A percentile compares a stretch with the other conserved stretches of the same genome.
Conservation (phyloP, 2,888 invertebrate species). For the Cheilosia urbana region DNA sequence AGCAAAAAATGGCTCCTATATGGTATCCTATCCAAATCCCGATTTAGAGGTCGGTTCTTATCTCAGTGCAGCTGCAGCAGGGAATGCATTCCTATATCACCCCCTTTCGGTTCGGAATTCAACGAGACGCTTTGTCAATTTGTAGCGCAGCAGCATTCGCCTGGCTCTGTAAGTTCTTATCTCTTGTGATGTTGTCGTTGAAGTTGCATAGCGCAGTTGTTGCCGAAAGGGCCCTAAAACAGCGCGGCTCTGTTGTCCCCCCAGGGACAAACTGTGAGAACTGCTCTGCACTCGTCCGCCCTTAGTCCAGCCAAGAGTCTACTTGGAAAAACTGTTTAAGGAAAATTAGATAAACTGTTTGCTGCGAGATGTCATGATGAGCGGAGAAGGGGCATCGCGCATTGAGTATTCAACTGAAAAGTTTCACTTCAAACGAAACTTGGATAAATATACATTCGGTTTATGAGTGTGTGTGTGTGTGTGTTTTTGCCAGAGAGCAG, state of each 20-base stretch:
- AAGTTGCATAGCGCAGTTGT: conserved; percentile 45
- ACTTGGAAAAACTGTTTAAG: conserved; percentile 73
- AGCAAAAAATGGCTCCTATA: conserved; percentile 6
- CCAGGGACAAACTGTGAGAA: conserved; percentile 10
- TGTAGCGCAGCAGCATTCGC: conserved; percentile 47
- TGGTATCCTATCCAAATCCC: conserved; percentile 70
- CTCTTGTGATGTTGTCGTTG: conserved; percentile 36
- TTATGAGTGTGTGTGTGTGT: background rate
- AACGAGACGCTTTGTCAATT: conserved; percentile 63
- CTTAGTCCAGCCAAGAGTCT: conserved; percentile 16
- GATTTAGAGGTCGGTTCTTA: conserved; percentile 57
- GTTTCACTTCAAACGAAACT: conserved; percentile 67
- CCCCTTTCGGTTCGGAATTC: conserved; percentile 31
- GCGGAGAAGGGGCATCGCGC: conserved; percentile 56
- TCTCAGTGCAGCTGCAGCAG: conserved; percentile 38
- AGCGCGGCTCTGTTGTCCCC: background rate
- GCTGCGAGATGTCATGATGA: conserved; percentile 72
- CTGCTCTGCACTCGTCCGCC: conserved; percentile 26
- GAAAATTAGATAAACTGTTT: conserved; percentile 75
- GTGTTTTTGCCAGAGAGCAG: background rate
- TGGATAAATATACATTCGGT: conserved; percentile 4
- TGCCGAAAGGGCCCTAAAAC: conserved; percentile 69
- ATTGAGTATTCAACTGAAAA: conserved; percentile 68
- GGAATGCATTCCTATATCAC: conserved; percentile 19
- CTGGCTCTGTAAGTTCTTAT: conserved; percentile 64